phyloP scores from a whole-genome alignment of 53 echinoderm and acorn worm species.

The Crossaster papposus region DNA sequence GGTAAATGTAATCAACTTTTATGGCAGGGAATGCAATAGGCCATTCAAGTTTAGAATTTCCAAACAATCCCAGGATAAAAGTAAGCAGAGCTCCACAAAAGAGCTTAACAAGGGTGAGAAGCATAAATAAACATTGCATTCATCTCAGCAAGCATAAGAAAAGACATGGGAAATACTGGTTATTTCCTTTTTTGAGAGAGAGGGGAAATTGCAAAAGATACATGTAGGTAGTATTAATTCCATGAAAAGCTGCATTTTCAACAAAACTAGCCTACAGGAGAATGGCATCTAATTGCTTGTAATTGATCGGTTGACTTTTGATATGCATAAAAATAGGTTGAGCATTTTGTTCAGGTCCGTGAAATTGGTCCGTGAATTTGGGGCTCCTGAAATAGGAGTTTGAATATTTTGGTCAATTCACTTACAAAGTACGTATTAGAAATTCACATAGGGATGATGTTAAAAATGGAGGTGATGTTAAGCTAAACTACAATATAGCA shows the following conservation, averaged over 20 bases:
- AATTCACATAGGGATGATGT: not conserved
- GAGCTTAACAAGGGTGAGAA: not conserved
- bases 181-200: not conserved
- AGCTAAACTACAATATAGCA: not conserved
- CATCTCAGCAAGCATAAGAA: not conserved
- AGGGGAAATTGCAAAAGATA: not conserved
- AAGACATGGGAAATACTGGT: not conserved
- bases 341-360: no score
- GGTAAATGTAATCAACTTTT: constrained; percentile 18
- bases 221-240: no score
- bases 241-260: no score
- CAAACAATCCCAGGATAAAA: constrained; percentile 37
- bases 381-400: no score
- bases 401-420: no score
- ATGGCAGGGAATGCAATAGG: not conserved
- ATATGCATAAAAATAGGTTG: no score
- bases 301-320: no score
- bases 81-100: not conserved
- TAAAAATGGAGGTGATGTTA: not conserved
- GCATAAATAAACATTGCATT: constrained; percentile 44
- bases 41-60: constrained; percentile 57
- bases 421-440: no score
- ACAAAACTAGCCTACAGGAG: no score
- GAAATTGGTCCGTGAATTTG: no score
- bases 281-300: no score